Percentiles rank a stretch among this genome's conserved stretches.
Evolutionary conservation across 2,888 invertebrate genomes (phyloP).

Genomic region (Nomada ferruginata): DNA sequence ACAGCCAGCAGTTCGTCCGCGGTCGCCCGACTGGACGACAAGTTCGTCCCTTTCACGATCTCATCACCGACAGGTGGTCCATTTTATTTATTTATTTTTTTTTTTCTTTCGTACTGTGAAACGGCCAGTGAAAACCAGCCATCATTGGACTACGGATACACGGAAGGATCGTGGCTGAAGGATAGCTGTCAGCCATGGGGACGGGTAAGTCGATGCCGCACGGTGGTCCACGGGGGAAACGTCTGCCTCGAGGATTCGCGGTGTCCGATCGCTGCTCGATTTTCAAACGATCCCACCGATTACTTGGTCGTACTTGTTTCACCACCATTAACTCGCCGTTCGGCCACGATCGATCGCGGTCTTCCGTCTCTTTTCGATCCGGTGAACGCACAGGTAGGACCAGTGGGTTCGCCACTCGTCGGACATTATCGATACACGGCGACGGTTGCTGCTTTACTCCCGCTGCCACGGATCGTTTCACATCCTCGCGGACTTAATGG

Average conservation of each 20-base stretch:
- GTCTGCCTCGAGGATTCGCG: slow-evolving; percentile 37
- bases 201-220: slow-evolving; percentile 78
- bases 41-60: slow-evolving; percentile 57
- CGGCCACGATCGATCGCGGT: neutral
- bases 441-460: slow-evolving; percentile 16
- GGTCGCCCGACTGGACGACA: slow-evolving; percentile 82
- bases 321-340: neutral
- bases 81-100: slow-evolving; percentile 59
- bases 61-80: slow-evolving; percentile 36
- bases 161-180: slow-evolving; percentile 75
- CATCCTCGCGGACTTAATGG: neutral
- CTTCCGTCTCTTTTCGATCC: slow-evolving; percentile 7
- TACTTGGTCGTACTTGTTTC: slow-evolving; percentile 2
- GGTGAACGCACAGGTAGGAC: neutral
- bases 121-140: slow-evolving; percentile 64
- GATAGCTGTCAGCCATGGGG: slow-evolving; percentile 81
- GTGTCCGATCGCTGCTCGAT: neutral
- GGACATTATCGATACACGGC: slow-evolving; percentile 14
- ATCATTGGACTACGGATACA: slow-evolving; percentile 73
- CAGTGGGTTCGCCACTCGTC: neutral
- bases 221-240: slow-evolving; percentile 30
- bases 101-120: slow-evolving; percentile 64
- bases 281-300: slow-evolving; percentile 24
- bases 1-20: slow-evolving; percentile 82
- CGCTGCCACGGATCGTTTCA: neutral